Evolutionary conservation across 2,797 vertebrate genomes (phyloP).

Genomic region (Helarctos malayanus): DNA sequence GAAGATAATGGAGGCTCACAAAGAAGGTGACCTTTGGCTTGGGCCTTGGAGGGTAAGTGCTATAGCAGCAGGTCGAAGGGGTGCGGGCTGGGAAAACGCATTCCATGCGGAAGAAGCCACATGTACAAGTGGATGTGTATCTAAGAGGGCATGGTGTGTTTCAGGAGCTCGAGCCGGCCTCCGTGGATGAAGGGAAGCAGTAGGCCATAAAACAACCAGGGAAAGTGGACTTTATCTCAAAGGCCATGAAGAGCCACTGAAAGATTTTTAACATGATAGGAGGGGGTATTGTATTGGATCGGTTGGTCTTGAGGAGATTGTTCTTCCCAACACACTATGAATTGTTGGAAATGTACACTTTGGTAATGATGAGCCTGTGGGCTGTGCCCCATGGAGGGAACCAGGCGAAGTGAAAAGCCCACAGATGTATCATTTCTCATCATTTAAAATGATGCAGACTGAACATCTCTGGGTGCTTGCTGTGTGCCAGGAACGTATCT

Average conservation of each 20-base stretch:
- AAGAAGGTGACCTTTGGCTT: neutral
- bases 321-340: neutral
- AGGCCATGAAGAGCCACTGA: neutral
- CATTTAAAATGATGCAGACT: neutral
- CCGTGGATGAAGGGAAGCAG: neutral
- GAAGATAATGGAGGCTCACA: neutral
- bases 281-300: neutral
- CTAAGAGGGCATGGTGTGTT: neutral
- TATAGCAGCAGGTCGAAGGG: neutral
- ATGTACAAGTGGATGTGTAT: accelerated
- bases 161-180: neutral
- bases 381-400: neutral
- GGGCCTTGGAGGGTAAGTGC: neutral
- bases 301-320: neutral
- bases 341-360: neutral
- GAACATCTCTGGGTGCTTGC: neutral
- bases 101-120: neutral
- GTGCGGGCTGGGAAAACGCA: neutral
- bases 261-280: neutral
- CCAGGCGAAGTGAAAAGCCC: neutral
- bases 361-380: neutral
- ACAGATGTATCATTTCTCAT: neutral
- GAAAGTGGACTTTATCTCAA: neutral
- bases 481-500: neutral
- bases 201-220: neutral